Base-by-base conservation (phyloP, 2,113 vertebrate genomes). In the Acanthisitta chloris region DNA sequence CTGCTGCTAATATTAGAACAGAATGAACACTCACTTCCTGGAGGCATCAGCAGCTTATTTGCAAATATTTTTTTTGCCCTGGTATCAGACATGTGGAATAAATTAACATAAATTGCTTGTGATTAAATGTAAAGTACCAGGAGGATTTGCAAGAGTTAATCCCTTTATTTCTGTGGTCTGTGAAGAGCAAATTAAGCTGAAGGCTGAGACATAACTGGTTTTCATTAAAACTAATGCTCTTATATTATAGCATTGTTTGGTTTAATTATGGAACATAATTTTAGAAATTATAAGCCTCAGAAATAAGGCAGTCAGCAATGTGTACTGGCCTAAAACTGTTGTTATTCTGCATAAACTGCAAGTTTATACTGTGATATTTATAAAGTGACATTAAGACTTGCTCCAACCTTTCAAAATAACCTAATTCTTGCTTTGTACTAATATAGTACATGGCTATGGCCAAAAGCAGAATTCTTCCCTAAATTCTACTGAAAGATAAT, bases 1-100 rank as follows among this genome's bases (percentile, higher is more conserved):
- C 93, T 96, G 96, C 70, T 95, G 96, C 98, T 98, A 97, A 98
- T 96, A 97, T 97, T 97, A 98, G 97, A 95, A 89, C 42, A 91
- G 76, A 93, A 62, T 15, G 82, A 97, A 86, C 59, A 54, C 78
- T 96, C 92, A 87, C 96, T 97, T 98, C 97, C 98, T 96, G 97
- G 59, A 96, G 81, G 88, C 94, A 91, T 95, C 90, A 25, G 65
- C 80, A 91, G 81, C 93, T 85, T 94, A 73, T 90, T 91, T 84
- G 78, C 87, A 90, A 42, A 33, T 81, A 66, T 90, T 51, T 90
- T 54, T 90, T 71, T 25, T 8, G 55, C n/a, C n/a, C n/a, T 84
- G 84, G 94, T 96, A 95, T 83, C 93, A 96, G 92, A 92, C 97
- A 97, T 96, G 76, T 95, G 97, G 97, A 97, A 97, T 90, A 97